Conservation (phyloP, 2,797 vertebrate species). For the Cirrhinus molitorella region DNA sequence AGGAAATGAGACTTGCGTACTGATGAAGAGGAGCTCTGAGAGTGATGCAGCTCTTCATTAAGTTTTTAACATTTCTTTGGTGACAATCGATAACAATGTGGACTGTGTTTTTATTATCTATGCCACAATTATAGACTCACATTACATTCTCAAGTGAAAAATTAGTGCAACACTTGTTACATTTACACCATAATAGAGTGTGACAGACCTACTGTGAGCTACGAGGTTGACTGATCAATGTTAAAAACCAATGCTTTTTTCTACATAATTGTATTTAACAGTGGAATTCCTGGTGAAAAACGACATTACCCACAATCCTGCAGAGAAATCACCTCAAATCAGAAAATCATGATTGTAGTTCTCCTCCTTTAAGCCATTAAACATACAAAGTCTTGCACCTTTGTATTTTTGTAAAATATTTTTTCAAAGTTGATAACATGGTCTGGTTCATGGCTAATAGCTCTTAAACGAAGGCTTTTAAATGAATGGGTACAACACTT, state of each 20-base stretch:
- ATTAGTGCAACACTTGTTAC: too few relatives aligned
- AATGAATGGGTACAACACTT: background rate
- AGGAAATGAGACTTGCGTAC: conserved; percentile 61
- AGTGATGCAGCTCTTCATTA: conserved; percentile 21
- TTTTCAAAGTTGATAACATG: background rate
- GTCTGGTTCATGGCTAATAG: background rate
- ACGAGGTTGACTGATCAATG: background rate
- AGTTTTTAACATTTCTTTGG: conserved; percentile 47
- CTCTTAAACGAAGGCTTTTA: background rate
- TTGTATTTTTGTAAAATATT: background rate
- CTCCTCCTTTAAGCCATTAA: too few relatives aligned
- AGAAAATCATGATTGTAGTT: background rate
- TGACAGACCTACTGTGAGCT: background rate
- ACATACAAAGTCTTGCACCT: background rate
- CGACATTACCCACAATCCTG: background rate
- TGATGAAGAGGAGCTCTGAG: conserved; percentile 62
- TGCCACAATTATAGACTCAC: background rate
- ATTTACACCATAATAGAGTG: background rate
- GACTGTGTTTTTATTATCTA: conserved; percentile 12
- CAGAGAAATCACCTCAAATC: background rate
- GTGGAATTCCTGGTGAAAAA: background rate
- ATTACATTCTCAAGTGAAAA: background rate
- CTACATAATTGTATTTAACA: background rate
- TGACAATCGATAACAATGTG: conserved; percentile 13
- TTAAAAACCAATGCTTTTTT: background rate